Base-by-base conservation (phyloP, 2,888 invertebrate species). In the Halocaridina rubra region DNA sequence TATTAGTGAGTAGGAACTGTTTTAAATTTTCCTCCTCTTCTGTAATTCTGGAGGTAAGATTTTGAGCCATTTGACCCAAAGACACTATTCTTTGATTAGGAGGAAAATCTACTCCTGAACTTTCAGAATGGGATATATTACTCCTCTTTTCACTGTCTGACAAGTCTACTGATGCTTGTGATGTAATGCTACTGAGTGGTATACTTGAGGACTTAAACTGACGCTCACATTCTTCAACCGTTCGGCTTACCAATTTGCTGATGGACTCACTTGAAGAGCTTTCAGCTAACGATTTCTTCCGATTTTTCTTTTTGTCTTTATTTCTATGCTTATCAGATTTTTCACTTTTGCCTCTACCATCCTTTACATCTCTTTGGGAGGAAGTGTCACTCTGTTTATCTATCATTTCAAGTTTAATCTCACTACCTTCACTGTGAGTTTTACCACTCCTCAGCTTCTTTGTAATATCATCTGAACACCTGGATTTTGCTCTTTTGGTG, bases 151-250 rank as follows among this genome's bases (percentile, higher is more conserved):
- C 46, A 22, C 39, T 22, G n/a, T 72, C 72, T 13, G 74, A 74
- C 39, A 39, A 27, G 2, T 71, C 69, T 19, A 29, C 59, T n/a
- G 79, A 84, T 1, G 84, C 71, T 29, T 67, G n/a, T 16, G 84
- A 72, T 4, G 77, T 77, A 13, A 77, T 59, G n/a, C 82, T 77
- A 22, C 77, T 77, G 24, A 84, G 27, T 10, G 84, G 79, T 57
- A 84, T 33, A 67, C 57, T 75, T 16, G 84, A 84, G 13, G 84
- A 79, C 53, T 30, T 84, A n/a, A 84, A 72, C 30, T 75, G 74
- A 27, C 61, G 39, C 39, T 84, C 80, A 84, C 84, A 84, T 27
- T 84, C 84, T 33, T 84, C 84, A 22, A 84, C 64, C 7, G 84
- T 84, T 22, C 84, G 72, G 69, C 84, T 84, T 19, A 84, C 80